Evolutionary conservation across 2,113 vertebrate genomes (phyloP).

Genomic region (Ceyx margarethae): DNA sequence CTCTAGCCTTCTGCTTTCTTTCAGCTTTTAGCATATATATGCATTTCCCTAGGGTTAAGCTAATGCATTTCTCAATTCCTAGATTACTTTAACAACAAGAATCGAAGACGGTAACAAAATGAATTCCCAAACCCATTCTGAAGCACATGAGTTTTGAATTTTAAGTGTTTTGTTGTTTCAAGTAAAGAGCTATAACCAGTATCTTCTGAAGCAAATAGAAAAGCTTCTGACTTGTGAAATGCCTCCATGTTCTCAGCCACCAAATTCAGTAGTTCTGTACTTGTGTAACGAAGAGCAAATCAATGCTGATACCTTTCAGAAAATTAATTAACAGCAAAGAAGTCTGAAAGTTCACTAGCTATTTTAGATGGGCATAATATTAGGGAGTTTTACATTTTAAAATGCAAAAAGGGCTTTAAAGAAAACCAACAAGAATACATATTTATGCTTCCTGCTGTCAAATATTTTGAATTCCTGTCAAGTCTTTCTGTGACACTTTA

Average conservation of each 20-base stretch:
- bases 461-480: background rate
- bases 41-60: slow-evolving; percentile 14
- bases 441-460: background rate
- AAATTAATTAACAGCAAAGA: slow-evolving; percentile 1
- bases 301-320: background rate
- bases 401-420: too few species aligned
- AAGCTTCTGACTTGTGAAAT: background rate
- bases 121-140: background rate
- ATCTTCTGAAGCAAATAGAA: background rate
- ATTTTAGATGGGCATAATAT: background rate
- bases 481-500: background rate
- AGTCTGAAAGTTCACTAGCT: background rate
- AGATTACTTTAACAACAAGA: slow-evolving; percentile 35
- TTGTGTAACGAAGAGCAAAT: background rate
- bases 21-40: background rate
- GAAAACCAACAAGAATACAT: fast-evolving
- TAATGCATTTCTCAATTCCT: slow-evolving; percentile 38
- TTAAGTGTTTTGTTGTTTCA: slow-evolving; percentile 31
- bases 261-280: background rate
- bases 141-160: slow-evolving; percentile 3
- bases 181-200: background rate
- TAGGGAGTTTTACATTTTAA: too few species aligned
- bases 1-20: background rate
- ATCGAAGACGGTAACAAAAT: background rate
- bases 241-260: background rate